Conservation (phyloP, 2,888 invertebrate genomes). For the Herminia tarsipennalis region DNA sequence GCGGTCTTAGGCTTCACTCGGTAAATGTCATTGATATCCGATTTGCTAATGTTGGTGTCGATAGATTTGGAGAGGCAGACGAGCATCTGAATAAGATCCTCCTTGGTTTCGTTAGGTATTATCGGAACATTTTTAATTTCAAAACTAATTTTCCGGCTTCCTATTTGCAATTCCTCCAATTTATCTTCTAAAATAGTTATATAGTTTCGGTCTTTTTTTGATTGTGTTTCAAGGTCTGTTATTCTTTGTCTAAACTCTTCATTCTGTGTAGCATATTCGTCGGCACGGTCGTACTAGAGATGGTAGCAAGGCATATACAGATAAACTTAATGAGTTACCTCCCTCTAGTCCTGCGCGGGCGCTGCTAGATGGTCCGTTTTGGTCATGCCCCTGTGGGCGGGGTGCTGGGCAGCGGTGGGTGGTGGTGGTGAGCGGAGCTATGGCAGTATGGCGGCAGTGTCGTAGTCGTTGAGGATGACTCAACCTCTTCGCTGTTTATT, state of each 20-base stretch:
- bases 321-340: no score
- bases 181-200: neutral
- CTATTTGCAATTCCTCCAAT: neutral
- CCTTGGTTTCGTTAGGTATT: neutral
- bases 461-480: neutral
- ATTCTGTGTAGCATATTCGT: neutral
- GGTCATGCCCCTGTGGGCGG: neutral
- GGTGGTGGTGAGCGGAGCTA: no score
- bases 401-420: no score
- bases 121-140: neutral
- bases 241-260: neutral
- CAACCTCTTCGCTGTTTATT: neutral
- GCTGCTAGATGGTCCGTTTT: neutral
- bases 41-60: neutral
- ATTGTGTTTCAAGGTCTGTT: neutral
- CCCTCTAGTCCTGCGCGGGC: neutral
- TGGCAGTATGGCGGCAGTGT: neutral
- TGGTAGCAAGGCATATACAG: no score
- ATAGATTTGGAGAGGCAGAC: neutral
- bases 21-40: neutral
- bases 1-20: neutral
- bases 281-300: neutral
- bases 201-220: neutral
- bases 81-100: neutral
- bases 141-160: neutral